Evolutionary conservation across 2,888 invertebrate genomes (phyloP), one percentile per base, ranked within the genome.

Genomic region (Eupithecia subfuscata): DNA sequence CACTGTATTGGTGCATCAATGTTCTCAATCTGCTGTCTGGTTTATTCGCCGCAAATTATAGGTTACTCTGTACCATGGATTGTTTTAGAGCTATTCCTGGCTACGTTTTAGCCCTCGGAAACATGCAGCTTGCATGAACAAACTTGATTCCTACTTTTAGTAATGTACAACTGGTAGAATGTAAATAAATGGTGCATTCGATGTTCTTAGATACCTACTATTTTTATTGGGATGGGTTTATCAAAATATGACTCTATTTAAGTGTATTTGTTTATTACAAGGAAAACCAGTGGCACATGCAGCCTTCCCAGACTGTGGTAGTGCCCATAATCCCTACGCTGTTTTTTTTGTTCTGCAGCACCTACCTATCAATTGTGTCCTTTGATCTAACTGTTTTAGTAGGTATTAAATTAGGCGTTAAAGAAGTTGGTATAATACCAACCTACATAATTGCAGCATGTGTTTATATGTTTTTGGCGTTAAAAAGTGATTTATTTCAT

Each of bases 11-110:
- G 65, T 69, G 65, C 76, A 76, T 69, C 71, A 70, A 73, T 76
- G 73, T 65, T 68, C 73, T 73, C 77, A 74, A 77, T 77, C 74
- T 70, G 65, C 56, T 69, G 65, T 71, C 74, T 75, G 70, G 30
- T 77, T 74, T 75, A 71, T 75, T 77, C 67, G 71, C 76, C 65
- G 74, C 68, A 77, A 74, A 74, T 77, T 77, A 77, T 74, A 77
- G 69, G 74, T 74, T 74, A 56, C 43, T 67, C 70, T 52, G 76
- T 69, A 72, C 56, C 69, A 65, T 48, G 60, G 74, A 71, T 76
- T 71, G 71, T 69, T 74, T 69, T 71, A 67, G 40, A 56, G 72
- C 70, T 65, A 43, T 67, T 72, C 56, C 43, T 60, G 43, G 52
- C 69, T 37, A 48, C 9, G 40, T 65, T 70, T 70, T 56, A 40